Evolutionary conservation across 2,113 vertebrate species (phyloP).

Genomic region (Forbesichthys agassizii): DNA sequence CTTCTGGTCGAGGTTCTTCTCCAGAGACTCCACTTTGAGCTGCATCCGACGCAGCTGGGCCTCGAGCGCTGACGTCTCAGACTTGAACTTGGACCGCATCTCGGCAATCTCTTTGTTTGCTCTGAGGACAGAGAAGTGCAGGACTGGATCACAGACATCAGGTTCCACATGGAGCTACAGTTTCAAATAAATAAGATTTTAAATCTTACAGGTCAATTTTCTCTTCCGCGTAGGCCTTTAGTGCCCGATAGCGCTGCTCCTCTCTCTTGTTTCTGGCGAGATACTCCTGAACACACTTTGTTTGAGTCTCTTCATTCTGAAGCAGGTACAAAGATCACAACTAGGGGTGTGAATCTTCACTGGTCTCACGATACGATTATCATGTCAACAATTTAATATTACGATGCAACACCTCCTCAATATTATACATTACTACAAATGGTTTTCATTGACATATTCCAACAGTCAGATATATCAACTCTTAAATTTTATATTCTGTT

Average conservation of each 20-base stretch:
- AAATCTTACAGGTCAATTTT: constrained; percentile 83
- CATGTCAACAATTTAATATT: too few species aligned
- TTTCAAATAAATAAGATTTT: neutral
- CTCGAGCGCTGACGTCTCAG: constrained; percentile 80
- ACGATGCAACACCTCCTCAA: too few species aligned
- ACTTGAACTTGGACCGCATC: constrained; percentile 80
- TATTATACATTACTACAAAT: too few species aligned
- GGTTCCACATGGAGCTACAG: neutral
- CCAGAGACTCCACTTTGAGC: constrained; percentile 85
- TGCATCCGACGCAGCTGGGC: constrained; percentile 86
- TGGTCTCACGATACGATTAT: too few species aligned
- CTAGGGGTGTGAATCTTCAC: neutral
- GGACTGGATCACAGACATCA: neutral
- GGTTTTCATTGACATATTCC: too few species aligned
- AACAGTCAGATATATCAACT: too few species aligned
- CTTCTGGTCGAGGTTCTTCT: constrained; percentile 89
- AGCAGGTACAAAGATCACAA: too few species aligned
- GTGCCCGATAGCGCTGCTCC: constrained; percentile 85
- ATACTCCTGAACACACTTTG: constrained; percentile 85
- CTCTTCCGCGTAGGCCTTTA: constrained; percentile 91
- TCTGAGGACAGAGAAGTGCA: constrained; percentile 59
- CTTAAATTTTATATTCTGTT: too few species aligned
- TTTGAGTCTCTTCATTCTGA: constrained; percentile 90
- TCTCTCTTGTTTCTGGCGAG: constrained; percentile 82
- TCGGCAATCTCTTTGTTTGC: constrained; percentile 88